Base-by-base conservation (phyloP, 2,888 invertebrate genomes). In the Stenchaetothrips biformis region DNA sequence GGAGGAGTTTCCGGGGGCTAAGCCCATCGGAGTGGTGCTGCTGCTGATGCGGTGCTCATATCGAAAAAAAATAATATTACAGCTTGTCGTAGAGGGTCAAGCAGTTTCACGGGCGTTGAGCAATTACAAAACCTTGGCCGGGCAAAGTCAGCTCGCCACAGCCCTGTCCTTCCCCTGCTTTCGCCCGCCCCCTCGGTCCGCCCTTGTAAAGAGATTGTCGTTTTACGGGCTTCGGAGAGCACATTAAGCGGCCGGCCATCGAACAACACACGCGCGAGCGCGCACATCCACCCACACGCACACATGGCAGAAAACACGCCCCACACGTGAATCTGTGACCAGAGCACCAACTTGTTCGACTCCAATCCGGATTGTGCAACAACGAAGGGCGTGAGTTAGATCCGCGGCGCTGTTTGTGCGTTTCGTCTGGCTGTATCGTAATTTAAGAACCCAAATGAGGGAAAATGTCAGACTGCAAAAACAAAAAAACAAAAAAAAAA, bases 31-130 rank as follows among this genome's bases (percentile, higher is more conserved):
- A 4, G 37, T 4, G 37, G 2, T 37, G 37, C 37, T 37, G 37
- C 37, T 37, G 37, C 37, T 37, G 37, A 37, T 37, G 37, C 37
- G 2, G 37, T 37, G 59, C 18, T 25, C 67, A 74, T 74, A 74
- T 74, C 67, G 67, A 25, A 74, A 74, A 25, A 74, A 25, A 74
- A 25, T 25, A 25, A 74, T 74, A 74, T 74, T 74, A 74, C 67
- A 74, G 67, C 25, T 7, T 74, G 67, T 25, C 67, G 67, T 25
- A 25, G 67, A 25, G 67, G 67, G 67, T 7, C 9, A 21, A 74
- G 67, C 67, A 25, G 67, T 74, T 74, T 74, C 67, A 74, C 67
- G 67, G 67, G 67, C 25, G 67, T 74, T 74, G 67, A 74, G 67
- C 67, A 74, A 74, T 74, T 74, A 74, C 67, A 25, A 53, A 37